A percentile compares a stretch with the other conserved stretches of the same genome.
Evolutionary conservation across 2,797 vertebrate genomes (phyloP).

Genomic region (Potorous gilbertii): DNA sequence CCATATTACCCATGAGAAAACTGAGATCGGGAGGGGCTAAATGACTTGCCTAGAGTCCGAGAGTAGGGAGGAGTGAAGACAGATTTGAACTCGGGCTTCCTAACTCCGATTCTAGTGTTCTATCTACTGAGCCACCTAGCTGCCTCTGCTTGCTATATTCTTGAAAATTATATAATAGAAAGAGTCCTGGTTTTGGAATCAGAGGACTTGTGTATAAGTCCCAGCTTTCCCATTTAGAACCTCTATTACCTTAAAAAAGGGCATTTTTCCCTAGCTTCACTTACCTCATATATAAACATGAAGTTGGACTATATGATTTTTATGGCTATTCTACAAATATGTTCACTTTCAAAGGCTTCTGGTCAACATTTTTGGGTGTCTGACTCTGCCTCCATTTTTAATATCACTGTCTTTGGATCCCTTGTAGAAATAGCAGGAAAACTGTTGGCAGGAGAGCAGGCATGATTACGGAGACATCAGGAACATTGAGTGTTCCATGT

Average conservation of each 20-base stretch:
- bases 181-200: not conserved
- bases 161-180: not conserved
- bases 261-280: not conserved
- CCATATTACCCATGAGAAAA: not conserved
- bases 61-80: not conserved
- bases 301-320: not conserved
- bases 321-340: not conserved
- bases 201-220: not conserved
- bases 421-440: not conserved
- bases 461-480: not conserved
- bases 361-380: not conserved
- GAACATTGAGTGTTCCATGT: constrained; percentile 14
- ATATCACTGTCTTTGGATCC: not conserved
- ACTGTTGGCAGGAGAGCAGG: not conserved
- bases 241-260: not conserved
- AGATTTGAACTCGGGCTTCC: not conserved
- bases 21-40: not conserved
- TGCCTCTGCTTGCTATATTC: not conserved
- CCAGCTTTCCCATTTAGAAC: not conserved
- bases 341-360: not conserved
- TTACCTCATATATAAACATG: not conserved
- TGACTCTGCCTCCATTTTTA: not conserved
- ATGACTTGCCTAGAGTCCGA: not conserved
- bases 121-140: not conserved
- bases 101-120: not conserved